Evolutionary conservation across 1,140 invertebrate species (phyloP), one percentile per base, ranked within the genome.

Genomic region (Dreissena polymorpha): DNA sequence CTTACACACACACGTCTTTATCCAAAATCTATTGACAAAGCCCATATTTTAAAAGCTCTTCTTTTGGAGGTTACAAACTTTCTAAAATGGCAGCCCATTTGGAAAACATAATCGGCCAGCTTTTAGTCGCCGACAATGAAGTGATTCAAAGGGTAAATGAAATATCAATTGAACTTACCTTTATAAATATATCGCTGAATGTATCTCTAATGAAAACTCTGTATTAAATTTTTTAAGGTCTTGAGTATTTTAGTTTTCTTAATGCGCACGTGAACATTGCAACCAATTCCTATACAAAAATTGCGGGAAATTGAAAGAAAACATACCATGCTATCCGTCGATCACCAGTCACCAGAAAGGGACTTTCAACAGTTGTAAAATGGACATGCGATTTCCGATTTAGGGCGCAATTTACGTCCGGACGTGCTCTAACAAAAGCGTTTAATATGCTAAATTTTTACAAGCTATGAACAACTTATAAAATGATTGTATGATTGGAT

Each of bases 121-220:
- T 90, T 83, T 75, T 90, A 65, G 85, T 87, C 51, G 86, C 89
- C 7, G 88, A 90, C 79, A 90, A 87, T 70, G 73, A 74, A 51
- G 84, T 86, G 65, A 90, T 90, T 83, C 86, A 90, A 77, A 80
- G 89, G 85, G 89, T 90, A 86, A 72, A 23, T 39, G 10, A 51
- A 65, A 29, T 3, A 13, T 60, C 50, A 63, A 23, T 85, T 25
- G 63, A 23, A 29, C 50, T 49, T 71, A 55, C 29, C 27, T 18
- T 16, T 69, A 60, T 49, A 71, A n/a, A 0, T 27, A 57, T n/a
- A 23, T 12, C 14, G 16, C 55, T 21, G 0, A 25, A 72, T 13
- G 14, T n/a, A 60, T 25, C 12, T 29, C 70, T 12, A 25, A 14
- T 39, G 16, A 29, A 16, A 16, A 71, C n/a, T 57, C 23, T 69